Base-by-base conservation (phyloP, 2,113 vertebrate genomes). In the Paraplagusia blochii region DNA sequence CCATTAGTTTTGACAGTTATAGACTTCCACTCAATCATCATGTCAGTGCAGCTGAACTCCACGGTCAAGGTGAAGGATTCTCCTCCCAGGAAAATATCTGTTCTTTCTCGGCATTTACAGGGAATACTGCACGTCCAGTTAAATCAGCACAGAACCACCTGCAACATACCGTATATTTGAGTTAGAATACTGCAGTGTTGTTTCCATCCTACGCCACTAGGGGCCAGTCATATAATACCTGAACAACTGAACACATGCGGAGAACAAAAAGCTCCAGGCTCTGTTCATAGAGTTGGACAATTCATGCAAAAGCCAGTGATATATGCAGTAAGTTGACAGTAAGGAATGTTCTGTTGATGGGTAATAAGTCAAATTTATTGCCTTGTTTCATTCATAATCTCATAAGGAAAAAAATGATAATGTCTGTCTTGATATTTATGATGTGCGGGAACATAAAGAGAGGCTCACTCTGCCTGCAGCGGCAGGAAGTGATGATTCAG, bases 201-300 rank as follows among this genome's bases (percentile, higher is more conserved):
- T 45, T 66, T 29, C 65, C 14, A 11, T 42, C 11, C 36, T 29
- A 38, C 44, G 14, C 87, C 86, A 88, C 83, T 69, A 85, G 87
- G 80, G 84, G 82, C 48, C 87, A 88, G 76, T 85, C 77, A 66
- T 45, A 76, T 66, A 77, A 61, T 74, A 80, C 63, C 46, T 54
- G 50, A 77, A 77, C 44, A 51, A 58, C 46, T 9, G 50, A 14
- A 12, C 43, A 42, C 16, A n/a, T 40, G 16, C 9, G 11, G 46
- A 51, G 5, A 29, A 52, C 48, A 42, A 39, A 19, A 48, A 50
- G 22, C 22, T 29, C 22, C 22, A 34, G 59, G 63, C 39, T 22
- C 62, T 47, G 47, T 51, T 63, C 72, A 34, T 49, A 58, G 69
- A 45, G 22, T 29, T 50, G 63, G 72, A 62, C 63, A 47, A 40